These are phyloP conservation scores for Flexamia atlantica DNA, from an alignment of 2,888 invertebrate genomes.

Conservation along the genomic window DNA sequence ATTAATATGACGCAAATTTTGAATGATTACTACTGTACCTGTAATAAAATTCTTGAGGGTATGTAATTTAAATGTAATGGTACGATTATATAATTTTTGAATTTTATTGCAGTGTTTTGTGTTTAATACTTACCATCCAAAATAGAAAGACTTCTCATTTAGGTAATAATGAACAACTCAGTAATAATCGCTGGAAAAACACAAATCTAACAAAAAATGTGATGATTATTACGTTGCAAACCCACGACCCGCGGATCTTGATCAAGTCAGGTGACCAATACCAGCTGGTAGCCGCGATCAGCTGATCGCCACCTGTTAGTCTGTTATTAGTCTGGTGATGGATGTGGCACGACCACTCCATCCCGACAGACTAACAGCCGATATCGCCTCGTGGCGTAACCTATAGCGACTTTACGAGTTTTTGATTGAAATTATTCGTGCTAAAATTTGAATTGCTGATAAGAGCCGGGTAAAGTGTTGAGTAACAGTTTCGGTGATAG, in stretches of 20 bases:
- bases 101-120: too few relatives aligned
- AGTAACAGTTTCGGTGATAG: background rate
- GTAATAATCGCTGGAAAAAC: too few relatives aligned
- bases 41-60: too few relatives aligned
- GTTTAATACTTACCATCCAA: too few relatives aligned
- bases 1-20: too few relatives aligned
- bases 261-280: background rate
- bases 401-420: slow-evolving; percentile 5
- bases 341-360: background rate
- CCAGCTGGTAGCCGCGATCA: slow-evolving; percentile 18
- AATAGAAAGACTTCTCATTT: too few relatives aligned
- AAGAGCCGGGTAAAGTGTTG: background rate
- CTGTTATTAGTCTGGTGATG: slow-evolving; percentile 19
- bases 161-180: too few relatives aligned
- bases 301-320: slow-evolving; percentile 30
- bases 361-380: slow-evolving; percentile 24
- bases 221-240: too few relatives aligned
- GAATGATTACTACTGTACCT: too few relatives aligned
- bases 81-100: too few relatives aligned
- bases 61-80: too few relatives aligned
- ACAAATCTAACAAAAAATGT: too few relatives aligned
- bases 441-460: slow-evolving; percentile 46
- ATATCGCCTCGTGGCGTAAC: slow-evolving; percentile 22
- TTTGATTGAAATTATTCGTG: slow-evolving; percentile 49
- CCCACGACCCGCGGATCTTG: background rate